Percentiles rank a stretch among this genome's conserved stretches.
phyloP scores from a whole-genome alignment of 2,888 invertebrate genomes.

The Strigamia transsilvanica region DNA sequence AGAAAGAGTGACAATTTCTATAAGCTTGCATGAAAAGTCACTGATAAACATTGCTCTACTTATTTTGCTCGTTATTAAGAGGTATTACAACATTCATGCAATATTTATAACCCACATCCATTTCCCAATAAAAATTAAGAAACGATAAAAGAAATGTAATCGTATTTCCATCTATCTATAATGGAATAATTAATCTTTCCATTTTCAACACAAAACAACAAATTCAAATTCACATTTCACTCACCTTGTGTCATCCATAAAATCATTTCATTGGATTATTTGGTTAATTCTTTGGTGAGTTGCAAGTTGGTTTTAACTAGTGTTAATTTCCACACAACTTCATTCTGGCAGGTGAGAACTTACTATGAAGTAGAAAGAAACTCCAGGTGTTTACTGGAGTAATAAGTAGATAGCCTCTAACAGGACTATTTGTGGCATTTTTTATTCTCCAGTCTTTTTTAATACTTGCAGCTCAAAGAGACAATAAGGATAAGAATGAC shows the following conservation, averaged over 20 bases:
- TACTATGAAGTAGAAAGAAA: slow-evolving; percentile 2
- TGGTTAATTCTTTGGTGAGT: slow-evolving; percentile 3
- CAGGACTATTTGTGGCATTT: background rate
- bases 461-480: background rate
- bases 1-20: slow-evolving; percentile 2
- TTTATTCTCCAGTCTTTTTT: background rate
- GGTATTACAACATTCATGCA: background rate
- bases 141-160: background rate
- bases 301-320: background rate
- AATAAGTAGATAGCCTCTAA: background rate
- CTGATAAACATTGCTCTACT: background rate
- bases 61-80: background rate
- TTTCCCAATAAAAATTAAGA: background rate
- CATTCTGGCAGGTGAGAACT: slow-evolving; percentile 30
- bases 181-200: background rate
- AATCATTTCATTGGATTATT: background rate
- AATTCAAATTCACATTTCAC: background rate
- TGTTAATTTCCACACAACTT: slow-evolving; percentile 10
- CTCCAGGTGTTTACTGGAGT: slow-evolving; percentile 1
- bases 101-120: background rate
- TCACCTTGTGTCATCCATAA: slow-evolving; percentile 10
- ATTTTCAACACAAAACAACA: too few relatives aligned
- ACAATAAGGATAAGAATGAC: too few relatives aligned
- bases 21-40: background rate
- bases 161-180: background rate